Percentiles rank a stretch among this genome's conserved stretches.
These are phyloP conservation scores for Cygnus atratus DNA, from an alignment of 2,113 vertebrate species.

Conservation along the genomic window DNA sequence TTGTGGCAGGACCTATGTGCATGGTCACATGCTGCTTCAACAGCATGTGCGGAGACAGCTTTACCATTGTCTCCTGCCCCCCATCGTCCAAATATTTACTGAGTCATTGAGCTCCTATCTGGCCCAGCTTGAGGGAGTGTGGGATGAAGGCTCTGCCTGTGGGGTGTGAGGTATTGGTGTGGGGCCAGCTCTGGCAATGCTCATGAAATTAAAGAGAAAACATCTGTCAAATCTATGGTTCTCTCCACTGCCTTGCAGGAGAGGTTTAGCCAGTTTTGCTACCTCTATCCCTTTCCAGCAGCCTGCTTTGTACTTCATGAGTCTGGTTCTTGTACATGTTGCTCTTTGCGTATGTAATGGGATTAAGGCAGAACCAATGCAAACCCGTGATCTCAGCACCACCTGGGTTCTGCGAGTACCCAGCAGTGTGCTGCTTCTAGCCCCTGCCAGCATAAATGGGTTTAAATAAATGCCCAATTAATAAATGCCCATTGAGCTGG, in stretches of 20 bases:
- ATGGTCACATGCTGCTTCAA: accelerated
- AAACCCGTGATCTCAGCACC: accelerated
- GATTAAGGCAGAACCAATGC: not conserved
- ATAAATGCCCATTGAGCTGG: not conserved
- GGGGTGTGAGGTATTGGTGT: not conserved
- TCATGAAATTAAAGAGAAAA: not conserved
- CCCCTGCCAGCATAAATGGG: not conserved
- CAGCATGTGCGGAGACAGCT: not conserved
- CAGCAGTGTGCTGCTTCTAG: not conserved
- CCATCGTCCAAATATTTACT: accelerated
- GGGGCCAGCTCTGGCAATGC: not conserved
- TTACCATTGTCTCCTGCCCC: not conserved
- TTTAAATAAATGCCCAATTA: not conserved
- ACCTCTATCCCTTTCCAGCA: not conserved
- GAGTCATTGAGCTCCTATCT: not conserved
- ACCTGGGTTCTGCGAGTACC: not conserved
- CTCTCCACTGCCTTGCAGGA: not conserved
- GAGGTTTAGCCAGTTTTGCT: not conserved
- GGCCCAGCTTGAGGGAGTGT: accelerated
- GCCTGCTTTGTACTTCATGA: not conserved
- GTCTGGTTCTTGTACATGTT: not conserved
- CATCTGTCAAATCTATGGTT: not conserved
- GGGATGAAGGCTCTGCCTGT: not conserved
- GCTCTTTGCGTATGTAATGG: accelerated
- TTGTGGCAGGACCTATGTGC: accelerated